Evolutionary conservation across 2,113 vertebrate species (phyloP), one percentile per base, ranked within the genome.

Genomic region (Chascanopsetta lugubris): DNA sequence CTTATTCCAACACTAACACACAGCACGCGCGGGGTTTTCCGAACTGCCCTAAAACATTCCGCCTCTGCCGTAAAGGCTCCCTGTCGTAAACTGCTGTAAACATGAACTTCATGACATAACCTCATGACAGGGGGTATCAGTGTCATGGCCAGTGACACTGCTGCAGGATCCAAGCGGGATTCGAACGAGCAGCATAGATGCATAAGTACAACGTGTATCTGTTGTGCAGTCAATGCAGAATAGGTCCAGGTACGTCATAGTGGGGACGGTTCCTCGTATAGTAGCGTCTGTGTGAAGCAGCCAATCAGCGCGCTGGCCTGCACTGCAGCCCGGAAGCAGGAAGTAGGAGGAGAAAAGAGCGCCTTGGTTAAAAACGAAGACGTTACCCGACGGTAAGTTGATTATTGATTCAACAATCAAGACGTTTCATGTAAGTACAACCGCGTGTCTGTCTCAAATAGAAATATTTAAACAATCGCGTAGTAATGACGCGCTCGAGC

Each of bases 351-450:
- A 0, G 29, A 72, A 93, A 91, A 91, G 82, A 79, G 84, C 91
- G 91, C 85, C 84, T 82, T 64, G 53, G 51, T 88, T 87, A 17
- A 67, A 85, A 83, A 60, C 38, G 27, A 5, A 75, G 53, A 78
- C 81, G 83, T 83, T 77, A 51, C 9, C 6, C 12, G 15, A 51
- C 79, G 85, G 85, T 83, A 70, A 64, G 72, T 0, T 0, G 1
- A 7, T 0, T 0, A 3, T 25, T 17, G 1, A 8, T n/a, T 6
- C 0, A 4, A 17, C 8, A 20, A 6, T 12, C 11, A 21, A 60
- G 2, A 17, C 3, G 3, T 25, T 0, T 20, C 0, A 11, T 15
- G 0, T 46, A 21, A n/a, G 6, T 3, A 43, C 5, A 1, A 4
- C 4, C 17, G 21, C 1, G 26, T 24, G 18, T 22, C 5, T 21